Evolutionary conservation across 2,797 vertebrate species (phyloP).

Genomic region (Bucorvus abyssinicus): DNA sequence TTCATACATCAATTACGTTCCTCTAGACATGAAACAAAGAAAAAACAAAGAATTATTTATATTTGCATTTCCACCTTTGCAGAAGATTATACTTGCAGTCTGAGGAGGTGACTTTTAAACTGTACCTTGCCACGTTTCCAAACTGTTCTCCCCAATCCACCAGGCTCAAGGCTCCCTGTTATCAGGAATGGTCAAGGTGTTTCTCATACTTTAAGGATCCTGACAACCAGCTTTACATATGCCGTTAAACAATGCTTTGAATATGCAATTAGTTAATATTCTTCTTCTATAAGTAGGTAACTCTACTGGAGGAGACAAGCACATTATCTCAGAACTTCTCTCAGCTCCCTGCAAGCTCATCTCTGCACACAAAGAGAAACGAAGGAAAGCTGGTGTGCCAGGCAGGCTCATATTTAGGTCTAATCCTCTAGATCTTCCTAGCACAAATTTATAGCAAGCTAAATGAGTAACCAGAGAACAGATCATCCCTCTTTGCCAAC

Average conservation of each 20-base stretch:
- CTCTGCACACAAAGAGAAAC: neutral
- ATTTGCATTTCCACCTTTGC: slow-evolving; percentile 11
- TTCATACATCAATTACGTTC: slow-evolving; percentile 5
- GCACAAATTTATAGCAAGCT: neutral
- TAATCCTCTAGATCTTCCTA: neutral
- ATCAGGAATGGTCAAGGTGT: neutral
- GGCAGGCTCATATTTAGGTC: neutral
- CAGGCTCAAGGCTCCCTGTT: neutral
- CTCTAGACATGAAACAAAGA: neutral
- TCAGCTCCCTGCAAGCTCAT: neutral
- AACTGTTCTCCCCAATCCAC: neutral
- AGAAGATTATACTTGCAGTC: neutral
- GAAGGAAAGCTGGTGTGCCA: neutral
- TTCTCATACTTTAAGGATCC: neutral
- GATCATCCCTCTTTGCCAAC: neutral
- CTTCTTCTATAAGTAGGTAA: neutral
- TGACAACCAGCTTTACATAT: neutral
- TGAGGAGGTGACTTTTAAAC: slow-evolving; percentile 7
- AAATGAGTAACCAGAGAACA: neutral
- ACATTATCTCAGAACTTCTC: neutral
- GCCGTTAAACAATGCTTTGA: neutral
- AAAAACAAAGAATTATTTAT: slow-evolving; percentile 16
- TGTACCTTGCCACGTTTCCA: neutral
- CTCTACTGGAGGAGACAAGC: neutral
- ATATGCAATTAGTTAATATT: neutral